Conservation (phyloP, 2,797 vertebrate species). For the Morelia viridis region DNA sequence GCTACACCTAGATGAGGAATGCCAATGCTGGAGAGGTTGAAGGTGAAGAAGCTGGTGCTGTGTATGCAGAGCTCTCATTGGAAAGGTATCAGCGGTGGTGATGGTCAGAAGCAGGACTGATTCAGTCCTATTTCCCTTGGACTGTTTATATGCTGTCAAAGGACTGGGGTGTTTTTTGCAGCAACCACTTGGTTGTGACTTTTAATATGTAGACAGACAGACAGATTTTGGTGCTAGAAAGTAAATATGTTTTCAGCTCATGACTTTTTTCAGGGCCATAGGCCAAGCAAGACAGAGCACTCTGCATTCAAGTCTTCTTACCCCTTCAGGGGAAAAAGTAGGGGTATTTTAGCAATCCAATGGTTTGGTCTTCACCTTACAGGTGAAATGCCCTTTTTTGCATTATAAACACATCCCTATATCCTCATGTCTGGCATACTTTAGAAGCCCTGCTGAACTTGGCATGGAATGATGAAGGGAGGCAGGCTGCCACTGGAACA, state of each 20-base stretch:
- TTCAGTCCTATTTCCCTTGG: neutral
- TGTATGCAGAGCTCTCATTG: neutral
- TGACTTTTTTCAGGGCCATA: neutral
- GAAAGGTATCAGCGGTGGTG: neutral
- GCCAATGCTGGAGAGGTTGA: neutral
- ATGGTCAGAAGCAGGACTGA: neutral
- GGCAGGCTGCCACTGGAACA: conserved; percentile 63
- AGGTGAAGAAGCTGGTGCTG: neutral
- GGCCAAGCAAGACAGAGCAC: neutral
- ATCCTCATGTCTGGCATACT: conserved; percentile 25
- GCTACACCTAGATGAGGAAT: neutral
- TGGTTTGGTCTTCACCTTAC: neutral
- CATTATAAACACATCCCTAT: conserved; percentile 40
- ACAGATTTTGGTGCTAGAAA: neutral
- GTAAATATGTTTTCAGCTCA: neutral
- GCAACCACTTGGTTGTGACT: neutral
- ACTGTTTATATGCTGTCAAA: neutral
- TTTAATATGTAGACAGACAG: neutral
- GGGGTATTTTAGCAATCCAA: neutral
- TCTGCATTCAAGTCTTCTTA: neutral
- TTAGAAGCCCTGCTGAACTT: conserved; percentile 56
- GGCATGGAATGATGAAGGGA: conserved; percentile 44
- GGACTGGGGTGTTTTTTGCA: neutral
- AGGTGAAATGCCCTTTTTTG: neutral
- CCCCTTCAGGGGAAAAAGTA: neutral